A percentile compares a stretch with the other conserved stretches of the same genome.
These are phyloP conservation scores for Leucozona laternaria DNA, from an alignment of 2,888 invertebrate species.

Conservation along the genomic window DNA sequence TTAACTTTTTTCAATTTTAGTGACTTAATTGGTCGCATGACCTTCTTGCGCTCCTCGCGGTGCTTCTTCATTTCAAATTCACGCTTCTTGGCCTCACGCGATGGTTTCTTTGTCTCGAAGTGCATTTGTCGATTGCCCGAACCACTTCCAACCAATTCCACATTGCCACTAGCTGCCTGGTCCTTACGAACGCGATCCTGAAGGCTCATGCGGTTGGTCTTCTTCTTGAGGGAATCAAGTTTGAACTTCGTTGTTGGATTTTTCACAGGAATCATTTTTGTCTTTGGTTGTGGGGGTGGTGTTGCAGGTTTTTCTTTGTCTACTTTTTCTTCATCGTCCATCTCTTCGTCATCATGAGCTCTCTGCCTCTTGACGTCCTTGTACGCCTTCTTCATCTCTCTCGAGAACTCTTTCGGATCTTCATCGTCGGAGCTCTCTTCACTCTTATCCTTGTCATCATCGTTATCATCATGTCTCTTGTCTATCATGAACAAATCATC, in stretches of 20 bases:
- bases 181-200: conserved; percentile 89
- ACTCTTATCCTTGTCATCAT: conserved; percentile 84
- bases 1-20: conserved; percentile 83
- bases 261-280: conserved; percentile 87
- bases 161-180: conserved; percentile 81
- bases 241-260: conserved; percentile 86
- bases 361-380: conserved; percentile 83
- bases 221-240: conserved; percentile 81
- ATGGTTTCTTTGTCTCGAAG: conserved; percentile 87
- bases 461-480: conserved; percentile 78
- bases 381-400: conserved; percentile 90
- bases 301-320: conserved; percentile 77
- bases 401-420: conserved; percentile 91
- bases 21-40: conserved; percentile 86
- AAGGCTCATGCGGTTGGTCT: conserved; percentile 83
- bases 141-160: conserved; percentile 85
- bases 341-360: conserved; percentile 80
- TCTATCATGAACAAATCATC: conserved; percentile 82
- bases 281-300: conserved; percentile 79
- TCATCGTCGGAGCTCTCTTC: conserved; percentile 89
- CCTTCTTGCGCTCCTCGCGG: conserved; percentile 88
- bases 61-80: conserved; percentile 88
- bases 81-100: conserved; percentile 85
- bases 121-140: conserved; percentile 92
- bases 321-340: conserved; percentile 77